Evolutionary conservation across 2,888 invertebrate genomes (phyloP).

Genomic region (Mythimna albipuncta): DNA sequence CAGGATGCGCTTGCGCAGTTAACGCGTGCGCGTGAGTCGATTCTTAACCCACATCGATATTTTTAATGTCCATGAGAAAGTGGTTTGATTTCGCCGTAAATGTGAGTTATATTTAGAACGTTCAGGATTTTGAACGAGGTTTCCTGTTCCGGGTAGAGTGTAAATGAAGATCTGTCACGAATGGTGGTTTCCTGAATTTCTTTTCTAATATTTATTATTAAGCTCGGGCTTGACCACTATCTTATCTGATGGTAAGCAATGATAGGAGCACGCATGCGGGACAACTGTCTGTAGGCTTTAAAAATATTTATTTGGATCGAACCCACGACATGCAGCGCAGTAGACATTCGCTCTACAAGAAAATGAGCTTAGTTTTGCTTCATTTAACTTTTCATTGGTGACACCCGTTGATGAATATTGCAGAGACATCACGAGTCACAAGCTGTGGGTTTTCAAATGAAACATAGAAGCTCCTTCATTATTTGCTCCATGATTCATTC

Average conservation of each 20-base stretch:
- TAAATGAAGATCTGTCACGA: conserved; percentile 13
- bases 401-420: neutral
- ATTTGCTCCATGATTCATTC: neutral
- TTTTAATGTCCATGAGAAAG: conserved; percentile 60
- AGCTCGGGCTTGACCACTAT: too few species aligned
- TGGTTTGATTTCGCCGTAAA: conserved; percentile 50
- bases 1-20: conserved; percentile 63
- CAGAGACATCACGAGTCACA: neutral
- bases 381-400: too few species aligned
- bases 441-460: neutral
- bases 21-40: conserved; percentile 67
- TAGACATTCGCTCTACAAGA: too few species aligned
- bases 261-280: too few species aligned
- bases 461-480: neutral
- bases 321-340: too few species aligned
- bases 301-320: too few species aligned
- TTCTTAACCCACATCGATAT: conserved; percentile 66
- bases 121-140: conserved; percentile 31
- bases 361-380: too few species aligned
- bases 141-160: conserved; percentile 45
- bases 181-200: neutral
- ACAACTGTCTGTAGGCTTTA: too few species aligned
- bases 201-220: neutral
- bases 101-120: conserved; percentile 38
- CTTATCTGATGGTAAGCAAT: too few species aligned